Conservation (phyloP, 2,113 vertebrate genomes). For the Phyllostomus discolor region DNA sequence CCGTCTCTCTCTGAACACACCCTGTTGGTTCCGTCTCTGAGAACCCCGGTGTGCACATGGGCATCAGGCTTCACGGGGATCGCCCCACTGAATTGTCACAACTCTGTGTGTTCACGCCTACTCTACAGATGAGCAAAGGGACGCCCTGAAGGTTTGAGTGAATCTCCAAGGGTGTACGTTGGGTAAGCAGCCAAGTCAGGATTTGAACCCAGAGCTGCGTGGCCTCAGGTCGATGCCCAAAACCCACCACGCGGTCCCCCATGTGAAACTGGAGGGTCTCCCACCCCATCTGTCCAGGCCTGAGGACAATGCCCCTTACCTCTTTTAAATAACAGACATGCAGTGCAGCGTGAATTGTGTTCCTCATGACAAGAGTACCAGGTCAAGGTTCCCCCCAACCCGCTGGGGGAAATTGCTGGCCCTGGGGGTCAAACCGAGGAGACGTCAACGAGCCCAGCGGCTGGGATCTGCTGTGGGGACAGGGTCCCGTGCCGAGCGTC, state of each 20-base stretch:
- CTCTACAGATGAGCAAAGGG: background rate
- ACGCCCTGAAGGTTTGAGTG: no score
- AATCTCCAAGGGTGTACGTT: background rate
- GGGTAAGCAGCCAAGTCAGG: background rate
- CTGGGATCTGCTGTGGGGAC: background rate
- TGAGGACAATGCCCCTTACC: background rate
- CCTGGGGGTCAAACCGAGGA: background rate
- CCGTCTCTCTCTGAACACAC: background rate
- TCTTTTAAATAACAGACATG: background rate
- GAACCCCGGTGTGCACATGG: background rate
- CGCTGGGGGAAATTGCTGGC: background rate
- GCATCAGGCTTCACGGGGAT: background rate
- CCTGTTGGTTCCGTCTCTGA: background rate
- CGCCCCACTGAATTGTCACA: background rate
- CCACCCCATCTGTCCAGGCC: background rate
- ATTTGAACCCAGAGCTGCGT: background rate
- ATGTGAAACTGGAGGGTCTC: background rate
- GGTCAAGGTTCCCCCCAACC: background rate
- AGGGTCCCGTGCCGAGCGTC: no score
- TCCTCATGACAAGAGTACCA: background rate
- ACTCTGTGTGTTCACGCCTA: no score
- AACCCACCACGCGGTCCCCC: rapidly evolving
- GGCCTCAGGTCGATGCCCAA: background rate
- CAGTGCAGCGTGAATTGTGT: background rate
- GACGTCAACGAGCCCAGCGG: background rate